These are phyloP conservation scores for Ypsolopha scabrella DNA, from an alignment of 2,888 invertebrate genomes.

Conservation along the genomic window DNA sequence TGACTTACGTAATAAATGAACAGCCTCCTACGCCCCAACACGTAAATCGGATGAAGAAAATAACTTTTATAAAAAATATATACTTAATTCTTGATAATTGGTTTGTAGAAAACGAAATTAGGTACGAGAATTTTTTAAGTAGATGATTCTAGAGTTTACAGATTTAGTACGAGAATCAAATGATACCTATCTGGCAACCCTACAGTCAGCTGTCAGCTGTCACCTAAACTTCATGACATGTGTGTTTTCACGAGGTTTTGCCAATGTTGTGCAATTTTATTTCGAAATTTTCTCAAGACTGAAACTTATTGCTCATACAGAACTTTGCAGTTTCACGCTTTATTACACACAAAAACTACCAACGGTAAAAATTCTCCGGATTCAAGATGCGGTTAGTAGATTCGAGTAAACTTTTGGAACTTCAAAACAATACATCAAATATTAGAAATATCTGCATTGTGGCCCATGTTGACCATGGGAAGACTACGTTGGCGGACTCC, in stretches of 20 bases:
- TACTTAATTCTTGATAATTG: no score
- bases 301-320: constrained; percentile 2
- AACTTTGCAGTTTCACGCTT: constrained; percentile 1
- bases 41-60: no score
- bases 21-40: no score
- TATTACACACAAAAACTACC: neutral
- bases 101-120: no score
- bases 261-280: constrained; percentile 11
- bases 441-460: constrained; percentile 96
- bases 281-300: constrained; percentile 6
- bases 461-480: constrained; percentile 99
- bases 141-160: no score
- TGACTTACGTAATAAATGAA: no score
- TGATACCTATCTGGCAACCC: no score
- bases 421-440: constrained; percentile 76
- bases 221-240: neutral
- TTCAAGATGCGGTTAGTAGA: constrained; percentile 69
- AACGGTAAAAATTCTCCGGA: neutral
- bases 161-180: no score
- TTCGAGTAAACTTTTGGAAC: constrained; percentile 67
- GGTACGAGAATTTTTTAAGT: no score
- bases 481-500: constrained; percentile 95
- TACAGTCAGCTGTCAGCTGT: neutral
- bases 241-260: constrained; percentile 6
- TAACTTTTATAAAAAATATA: no score